These are phyloP conservation scores for Trachelus tabidus DNA, from an alignment of 2,888 invertebrate species.

Conservation along the genomic window DNA sequence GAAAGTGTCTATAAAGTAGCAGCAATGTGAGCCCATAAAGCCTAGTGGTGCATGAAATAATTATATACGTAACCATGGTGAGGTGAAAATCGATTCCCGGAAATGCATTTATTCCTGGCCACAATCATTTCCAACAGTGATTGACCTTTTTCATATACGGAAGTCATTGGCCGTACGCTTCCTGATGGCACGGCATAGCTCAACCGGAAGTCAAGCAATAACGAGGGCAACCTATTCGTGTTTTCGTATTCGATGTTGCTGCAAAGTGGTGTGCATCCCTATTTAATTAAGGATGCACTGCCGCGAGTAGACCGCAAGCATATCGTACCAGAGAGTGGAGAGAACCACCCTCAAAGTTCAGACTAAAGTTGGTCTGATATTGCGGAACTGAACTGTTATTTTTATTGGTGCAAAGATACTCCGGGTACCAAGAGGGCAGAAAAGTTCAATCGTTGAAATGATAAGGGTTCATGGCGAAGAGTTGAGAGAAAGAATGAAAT, in stretches of 20 bases:
- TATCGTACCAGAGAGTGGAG: constrained; percentile 1
- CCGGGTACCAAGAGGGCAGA: neutral
- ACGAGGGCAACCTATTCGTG: neutral
- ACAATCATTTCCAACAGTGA: neutral
- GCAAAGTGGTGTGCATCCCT: constrained; percentile 2
- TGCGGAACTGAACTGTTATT: neutral
- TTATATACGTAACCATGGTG: neutral
- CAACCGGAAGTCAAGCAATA: neutral
- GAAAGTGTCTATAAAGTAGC: neutral
- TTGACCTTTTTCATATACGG: neutral
- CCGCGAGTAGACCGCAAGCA: constrained; percentile 4
- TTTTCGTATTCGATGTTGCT: neutral
- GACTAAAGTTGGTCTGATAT: neutral
- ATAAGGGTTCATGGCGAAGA: neutral
- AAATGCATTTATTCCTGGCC: neutral
- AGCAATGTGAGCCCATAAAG: neutral
- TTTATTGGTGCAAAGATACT: neutral
- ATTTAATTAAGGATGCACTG: constrained; percentile 26
- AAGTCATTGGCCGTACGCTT: neutral
- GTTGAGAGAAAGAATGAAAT: neutral
- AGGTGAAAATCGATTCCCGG: neutral
- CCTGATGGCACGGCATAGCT: neutral
- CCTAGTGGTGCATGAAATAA: neutral
- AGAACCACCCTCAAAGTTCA: neutral
- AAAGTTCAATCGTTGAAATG: neutral